Base-by-base conservation (phyloP, 2,113 vertebrate species). In the Cheilinus undulatus region DNA sequence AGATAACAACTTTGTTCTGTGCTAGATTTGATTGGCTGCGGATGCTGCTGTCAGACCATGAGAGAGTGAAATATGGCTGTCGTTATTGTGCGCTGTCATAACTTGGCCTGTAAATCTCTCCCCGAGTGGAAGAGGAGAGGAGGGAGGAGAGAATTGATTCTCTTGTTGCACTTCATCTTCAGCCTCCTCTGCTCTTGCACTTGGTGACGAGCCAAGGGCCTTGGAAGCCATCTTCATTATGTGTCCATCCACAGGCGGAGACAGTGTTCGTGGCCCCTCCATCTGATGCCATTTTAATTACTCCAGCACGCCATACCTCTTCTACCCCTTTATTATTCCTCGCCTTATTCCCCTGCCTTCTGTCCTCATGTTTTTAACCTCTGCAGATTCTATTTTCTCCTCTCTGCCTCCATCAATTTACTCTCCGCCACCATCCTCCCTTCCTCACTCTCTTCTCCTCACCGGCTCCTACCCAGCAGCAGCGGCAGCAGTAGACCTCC, bases 1-100 rank as follows among this genome's bases (percentile, higher is more conserved):
- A 71, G 69, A 90, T 85, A 80, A 85, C 71, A 69, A 67, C 69
- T 84, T 61, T 45, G 59, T 77, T 80, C 73, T 67, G 78, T 56
- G 45, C 61, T 69, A 43, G 72, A 86, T 86, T 57, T 83, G 88
- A 92, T 91, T 91, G 80, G 74, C 68, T 30, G 38, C 2, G 58
- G 83, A 63, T 62, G 53, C 67, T 66, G 66, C 82, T 88, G 88
- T 89, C 80, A 81, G 82, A 80, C 76, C 53, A 75, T 69, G 45
- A 65, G 45, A 65, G 83, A 75, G 83, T 89, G 69, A 92, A 90
- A 88, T 88, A 91, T 84, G 84, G 78, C 72, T 66, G 63, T 75
- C 59, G 83, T 90, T 92, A 90, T 84, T 89, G 86, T 60, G 59
- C 40, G 78, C 84, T 90, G 86, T 93, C 88, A 88, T 88, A 93